Conservation (phyloP, 1,140 invertebrate species). For the Archivesica marissinica region DNA sequence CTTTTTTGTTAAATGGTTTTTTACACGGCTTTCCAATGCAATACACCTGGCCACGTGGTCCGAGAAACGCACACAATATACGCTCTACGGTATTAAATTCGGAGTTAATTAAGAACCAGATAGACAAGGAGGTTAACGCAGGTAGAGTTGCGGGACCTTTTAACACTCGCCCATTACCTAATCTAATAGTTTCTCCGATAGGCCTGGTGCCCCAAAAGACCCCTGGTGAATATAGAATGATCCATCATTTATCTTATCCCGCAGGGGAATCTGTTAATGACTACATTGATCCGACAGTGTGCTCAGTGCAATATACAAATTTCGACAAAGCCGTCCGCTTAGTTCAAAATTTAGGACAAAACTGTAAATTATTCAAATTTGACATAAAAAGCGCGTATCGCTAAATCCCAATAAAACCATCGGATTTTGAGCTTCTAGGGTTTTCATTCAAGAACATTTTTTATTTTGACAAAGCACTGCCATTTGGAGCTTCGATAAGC, state of each 20-base stretch:
- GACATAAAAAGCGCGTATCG: conserved; percentile 62
- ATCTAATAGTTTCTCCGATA: conserved; percentile 48
- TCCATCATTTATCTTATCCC: conserved; percentile 47
- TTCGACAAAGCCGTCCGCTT: conserved; percentile 50
- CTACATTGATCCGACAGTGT: conserved; percentile 10
- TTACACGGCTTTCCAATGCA: conserved; percentile 16
- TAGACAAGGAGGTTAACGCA: conserved; percentile 9
- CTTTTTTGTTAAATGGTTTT: conserved; percentile 43
- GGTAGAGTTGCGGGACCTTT: conserved; percentile 37
- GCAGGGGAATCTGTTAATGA: conserved; percentile 22
- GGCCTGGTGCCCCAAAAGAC: conserved; percentile 30
- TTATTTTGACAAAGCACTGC: conserved; percentile 35
- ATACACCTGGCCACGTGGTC: conserved; percentile 8
- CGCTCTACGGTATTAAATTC: background rate
- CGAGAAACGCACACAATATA: conserved; percentile 2
- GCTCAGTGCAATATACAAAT: conserved; percentile 31
- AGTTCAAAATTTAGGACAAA: conserved; percentile 13
- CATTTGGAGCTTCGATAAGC: conserved; percentile 44
- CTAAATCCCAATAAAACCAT: conserved; percentile 29
- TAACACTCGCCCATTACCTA: background rate
- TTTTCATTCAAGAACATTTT: conserved; percentile 4
- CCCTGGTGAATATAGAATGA: conserved; percentile 19
- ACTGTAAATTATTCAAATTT: conserved; percentile 39
- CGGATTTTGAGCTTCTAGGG: conserved; percentile 37
- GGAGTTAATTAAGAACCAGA: background rate